Evolutionary conservation across 2,113 vertebrate species (phyloP).

Genomic region (Morone chrysops): DNA sequence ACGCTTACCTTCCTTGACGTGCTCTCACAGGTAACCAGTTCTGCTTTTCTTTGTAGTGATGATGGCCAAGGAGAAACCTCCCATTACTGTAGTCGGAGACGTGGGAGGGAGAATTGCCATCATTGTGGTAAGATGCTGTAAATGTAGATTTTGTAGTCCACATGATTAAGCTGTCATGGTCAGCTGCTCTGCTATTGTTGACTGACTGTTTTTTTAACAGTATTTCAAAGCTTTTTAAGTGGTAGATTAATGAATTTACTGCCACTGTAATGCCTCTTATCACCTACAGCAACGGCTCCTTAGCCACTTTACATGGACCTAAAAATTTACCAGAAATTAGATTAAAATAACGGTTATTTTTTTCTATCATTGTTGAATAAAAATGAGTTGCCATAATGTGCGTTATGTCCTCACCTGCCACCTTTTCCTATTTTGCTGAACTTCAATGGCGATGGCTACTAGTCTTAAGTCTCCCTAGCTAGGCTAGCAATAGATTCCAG

Average conservation of each 20-base stretch:
- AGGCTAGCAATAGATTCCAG: too few relatives aligned
- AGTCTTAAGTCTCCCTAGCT: too few relatives aligned
- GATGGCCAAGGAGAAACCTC: constrained; percentile 99
- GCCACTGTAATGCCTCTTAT: background rate
- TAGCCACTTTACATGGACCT: too few relatives aligned
- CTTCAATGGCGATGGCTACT: too few relatives aligned
- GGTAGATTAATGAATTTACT: background rate
- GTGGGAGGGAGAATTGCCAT: constrained; percentile 98
- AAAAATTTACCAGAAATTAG: too few relatives aligned
- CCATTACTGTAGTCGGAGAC: constrained; percentile 97
- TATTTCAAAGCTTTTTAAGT: background rate
- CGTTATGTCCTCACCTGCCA: too few relatives aligned
- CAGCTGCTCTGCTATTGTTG: background rate
- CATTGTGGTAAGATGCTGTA: constrained; percentile 90
- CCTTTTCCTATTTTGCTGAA: too few relatives aligned
- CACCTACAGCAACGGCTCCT: too few relatives aligned
- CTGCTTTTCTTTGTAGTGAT: constrained; percentile 87
- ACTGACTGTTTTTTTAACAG: background rate
- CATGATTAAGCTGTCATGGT: background rate
- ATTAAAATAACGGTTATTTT: too few relatives aligned
- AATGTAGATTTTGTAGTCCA: background rate
- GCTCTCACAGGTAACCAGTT: constrained; percentile 24
- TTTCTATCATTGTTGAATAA: too few relatives aligned
- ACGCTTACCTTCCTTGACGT: background rate
- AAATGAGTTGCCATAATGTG: too few relatives aligned